Conservation (phyloP, 2,888 invertebrate genomes). For the Hirtodrosophila histrioides region DNA sequence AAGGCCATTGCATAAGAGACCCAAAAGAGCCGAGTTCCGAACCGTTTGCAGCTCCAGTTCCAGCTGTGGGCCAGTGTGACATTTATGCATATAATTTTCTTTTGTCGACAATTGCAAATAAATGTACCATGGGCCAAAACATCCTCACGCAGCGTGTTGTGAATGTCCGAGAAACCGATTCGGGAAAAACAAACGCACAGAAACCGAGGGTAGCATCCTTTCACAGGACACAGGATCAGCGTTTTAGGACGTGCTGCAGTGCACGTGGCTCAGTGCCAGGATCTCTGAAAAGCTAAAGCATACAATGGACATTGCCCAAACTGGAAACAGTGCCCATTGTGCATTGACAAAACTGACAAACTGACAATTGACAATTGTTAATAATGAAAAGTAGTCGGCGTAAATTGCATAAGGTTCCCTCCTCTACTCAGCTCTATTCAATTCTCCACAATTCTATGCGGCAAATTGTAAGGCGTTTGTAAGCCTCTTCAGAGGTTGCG, state of each 20-base stretch:
- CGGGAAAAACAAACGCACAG: conserved; percentile 37
- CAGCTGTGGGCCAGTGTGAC: conserved; percentile 19
- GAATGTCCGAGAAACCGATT: conserved; percentile 74
- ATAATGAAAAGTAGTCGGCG: conserved; percentile 72
- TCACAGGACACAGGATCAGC: conserved; percentile 12
- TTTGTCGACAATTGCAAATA: conserved; percentile 49
- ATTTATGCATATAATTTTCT: conserved; percentile 72
- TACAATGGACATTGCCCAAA: conserved; percentile 39
- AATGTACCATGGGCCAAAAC: conserved; percentile 77
- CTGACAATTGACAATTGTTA: conserved; percentile 51
- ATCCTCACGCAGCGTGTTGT: conserved; percentile 72
- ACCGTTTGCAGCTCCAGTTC: conserved; percentile 15
- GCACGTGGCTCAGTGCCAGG: conserved; percentile 58
- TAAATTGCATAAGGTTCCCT: conserved; percentile 71
- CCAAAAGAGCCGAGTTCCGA: not conserved
- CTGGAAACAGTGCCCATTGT: conserved; percentile 41
- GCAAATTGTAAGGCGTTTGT: conserved; percentile 54
- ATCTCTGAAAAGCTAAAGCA: conserved; percentile 25
- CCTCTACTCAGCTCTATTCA: conserved; percentile 8
- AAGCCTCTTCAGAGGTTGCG: conserved; percentile 79
- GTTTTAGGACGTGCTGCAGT: conserved; percentile 30
- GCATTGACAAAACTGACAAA: conserved; percentile 24
- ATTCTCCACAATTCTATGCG: not conserved
- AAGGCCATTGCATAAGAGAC: conserved; percentile 36
- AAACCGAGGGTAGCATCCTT: conserved; percentile 38